Evolutionary conservation across 2,888 invertebrate genomes (phyloP).

Genomic region (Biston betularia): DNA sequence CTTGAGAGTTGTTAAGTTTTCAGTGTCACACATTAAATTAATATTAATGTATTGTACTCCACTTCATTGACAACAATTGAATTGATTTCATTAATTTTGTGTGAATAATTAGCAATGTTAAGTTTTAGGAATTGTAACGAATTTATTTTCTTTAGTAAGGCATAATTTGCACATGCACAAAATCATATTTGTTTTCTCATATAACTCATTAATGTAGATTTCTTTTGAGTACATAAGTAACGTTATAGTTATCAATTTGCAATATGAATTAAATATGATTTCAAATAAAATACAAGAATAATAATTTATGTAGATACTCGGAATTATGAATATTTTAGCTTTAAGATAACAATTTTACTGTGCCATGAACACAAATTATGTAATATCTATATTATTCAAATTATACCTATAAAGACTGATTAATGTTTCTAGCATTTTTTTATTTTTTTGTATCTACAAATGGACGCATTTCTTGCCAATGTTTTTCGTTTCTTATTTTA

Average conservation of each 20-base stretch:
- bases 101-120: not conserved
- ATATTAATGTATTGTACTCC: not conserved
- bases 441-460: slow-evolving; percentile 21
- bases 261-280: not conserved
- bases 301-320: not conserved
- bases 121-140: slow-evolving; percentile 13
- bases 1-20: slow-evolving; percentile 5
- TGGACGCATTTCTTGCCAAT: slow-evolving; percentile 12
- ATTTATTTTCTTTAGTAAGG: slow-evolving; percentile 24
- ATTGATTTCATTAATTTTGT: not conserved
- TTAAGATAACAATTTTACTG: slow-evolving; percentile 6
- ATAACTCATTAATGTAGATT: not conserved
- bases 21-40: slow-evolving; percentile 12
- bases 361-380: slow-evolving; percentile 32
- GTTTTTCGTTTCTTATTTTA: slow-evolving; percentile 6
- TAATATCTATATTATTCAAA: slow-evolving; percentile 12
- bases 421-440: slow-evolving; percentile 28
- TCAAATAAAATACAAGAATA: not conserved
- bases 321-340: not conserved
- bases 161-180: slow-evolving; percentile 20
- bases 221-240: not conserved
- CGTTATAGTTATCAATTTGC: not conserved
- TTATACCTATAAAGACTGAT: slow-evolving; percentile 41
- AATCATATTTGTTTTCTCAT: not conserved
- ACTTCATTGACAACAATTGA: not conserved